Conservation (phyloP, 53 echinoderm and acorn worm species). For the Zoroaster sp. region DNA sequence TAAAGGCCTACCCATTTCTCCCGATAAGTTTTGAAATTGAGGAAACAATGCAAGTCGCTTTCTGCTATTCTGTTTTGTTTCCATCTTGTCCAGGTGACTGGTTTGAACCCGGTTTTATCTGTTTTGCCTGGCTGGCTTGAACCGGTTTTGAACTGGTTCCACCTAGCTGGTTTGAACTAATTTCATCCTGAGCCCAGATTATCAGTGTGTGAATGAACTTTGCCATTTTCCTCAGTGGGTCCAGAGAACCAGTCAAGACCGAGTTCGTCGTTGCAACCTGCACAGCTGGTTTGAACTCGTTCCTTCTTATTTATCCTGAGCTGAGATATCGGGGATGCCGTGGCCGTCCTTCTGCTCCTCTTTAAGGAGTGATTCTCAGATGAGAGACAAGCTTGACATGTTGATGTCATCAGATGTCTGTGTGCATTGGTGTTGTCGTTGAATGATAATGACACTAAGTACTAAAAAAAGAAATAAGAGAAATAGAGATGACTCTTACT, state of each 20-base stretch:
- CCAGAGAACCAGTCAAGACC: constrained; percentile 1
- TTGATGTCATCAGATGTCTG: background rate
- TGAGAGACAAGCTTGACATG: background rate
- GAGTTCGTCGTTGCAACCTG: background rate
- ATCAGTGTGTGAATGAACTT: background rate
- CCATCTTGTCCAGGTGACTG: background rate
- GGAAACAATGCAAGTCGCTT: background rate
- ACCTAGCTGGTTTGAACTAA: background rate
- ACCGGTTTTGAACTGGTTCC: background rate
- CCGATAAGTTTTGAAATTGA: background rate
- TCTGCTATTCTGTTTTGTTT: background rate
- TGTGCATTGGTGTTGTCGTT: background rate
- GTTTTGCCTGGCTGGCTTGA: background rate
- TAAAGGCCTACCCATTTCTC: no score
- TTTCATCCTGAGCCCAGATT: background rate
- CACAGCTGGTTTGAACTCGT: background rate
- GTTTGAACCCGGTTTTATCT: background rate
- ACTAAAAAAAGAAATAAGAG: background rate
- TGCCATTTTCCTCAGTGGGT: background rate
- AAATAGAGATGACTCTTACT: background rate
- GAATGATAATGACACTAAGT: background rate
- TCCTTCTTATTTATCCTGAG: background rate
- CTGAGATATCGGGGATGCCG: no score
- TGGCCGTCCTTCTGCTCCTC: background rate
- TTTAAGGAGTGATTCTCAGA: background rate